Percentiles rank a stretch among this genome's conserved stretches.
These are phyloP conservation scores for Orchesellides sinensis DNA, from an alignment of 2,888 invertebrate species.

Conservation along the genomic window DNA sequence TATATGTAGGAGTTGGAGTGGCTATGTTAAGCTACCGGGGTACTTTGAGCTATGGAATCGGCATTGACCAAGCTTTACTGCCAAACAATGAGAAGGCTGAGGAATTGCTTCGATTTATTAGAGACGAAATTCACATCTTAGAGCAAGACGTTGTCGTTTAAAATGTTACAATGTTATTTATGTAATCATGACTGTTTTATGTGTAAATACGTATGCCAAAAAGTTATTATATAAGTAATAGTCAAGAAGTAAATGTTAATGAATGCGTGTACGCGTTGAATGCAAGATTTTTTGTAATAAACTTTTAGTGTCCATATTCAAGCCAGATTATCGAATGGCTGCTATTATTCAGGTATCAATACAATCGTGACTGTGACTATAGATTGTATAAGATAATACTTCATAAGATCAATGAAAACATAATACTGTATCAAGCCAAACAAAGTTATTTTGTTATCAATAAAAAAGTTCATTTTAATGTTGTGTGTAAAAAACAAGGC, in stretches of 20 bases:
- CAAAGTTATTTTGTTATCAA: too few species aligned
- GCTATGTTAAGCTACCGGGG: constrained; percentile 67
- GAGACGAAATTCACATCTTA: constrained; percentile 62
- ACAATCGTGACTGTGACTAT: too few species aligned
- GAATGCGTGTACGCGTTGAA: background rate
- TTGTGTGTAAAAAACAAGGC: too few species aligned
- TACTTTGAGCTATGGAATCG: constrained; percentile 56
- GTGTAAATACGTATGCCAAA: background rate
- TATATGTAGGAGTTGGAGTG: constrained; percentile 62
- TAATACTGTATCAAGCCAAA: too few species aligned
- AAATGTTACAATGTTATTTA: background rate
- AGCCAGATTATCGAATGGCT: too few species aligned
- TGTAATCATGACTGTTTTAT: background rate
- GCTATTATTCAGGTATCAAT: too few species aligned
- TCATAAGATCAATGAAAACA: too few species aligned
- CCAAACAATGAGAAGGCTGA: constrained; percentile 59
- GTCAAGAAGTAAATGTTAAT: background rate
- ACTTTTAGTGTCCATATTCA: too few species aligned
- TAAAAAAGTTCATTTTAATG: too few species aligned
- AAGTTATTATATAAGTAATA: background rate
- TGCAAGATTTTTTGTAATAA: too few species aligned
- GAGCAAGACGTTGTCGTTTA: constrained; percentile 50
- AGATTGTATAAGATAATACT: too few species aligned
- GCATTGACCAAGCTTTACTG: constrained; percentile 65
- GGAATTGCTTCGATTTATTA: constrained; percentile 58